These are phyloP conservation scores for Staurois parvus DNA, from an alignment of 2,797 vertebrate genomes.

Conservation along the genomic window DNA sequence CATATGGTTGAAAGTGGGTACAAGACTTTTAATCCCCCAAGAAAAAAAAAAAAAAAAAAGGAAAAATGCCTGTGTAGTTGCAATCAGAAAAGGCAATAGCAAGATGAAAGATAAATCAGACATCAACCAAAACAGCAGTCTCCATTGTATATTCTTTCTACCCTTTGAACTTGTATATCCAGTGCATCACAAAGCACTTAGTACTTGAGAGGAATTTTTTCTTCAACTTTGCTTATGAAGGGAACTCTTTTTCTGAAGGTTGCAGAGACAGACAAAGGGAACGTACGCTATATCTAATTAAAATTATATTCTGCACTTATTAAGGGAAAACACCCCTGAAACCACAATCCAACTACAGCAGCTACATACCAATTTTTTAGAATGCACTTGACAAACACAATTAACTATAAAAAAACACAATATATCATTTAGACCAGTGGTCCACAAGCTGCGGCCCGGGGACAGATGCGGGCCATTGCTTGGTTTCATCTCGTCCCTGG, in stretches of 20 bases:
- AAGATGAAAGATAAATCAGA: conserved; percentile 62
- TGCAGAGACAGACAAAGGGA: conserved; percentile 53
- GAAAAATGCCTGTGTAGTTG: conserved; percentile 37
- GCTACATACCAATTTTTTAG: no score
- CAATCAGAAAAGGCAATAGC: conserved; percentile 56
- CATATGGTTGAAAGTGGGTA: conserved; percentile 51
- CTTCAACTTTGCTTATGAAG: conserved; percentile 54
- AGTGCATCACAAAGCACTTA: conserved; percentile 9
- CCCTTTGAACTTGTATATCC: conserved; percentile 60
- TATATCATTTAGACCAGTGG: no score
- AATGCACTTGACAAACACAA: no score
- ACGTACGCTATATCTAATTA: not conserved
- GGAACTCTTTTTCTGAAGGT: conserved; percentile 46
- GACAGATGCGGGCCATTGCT: no score
- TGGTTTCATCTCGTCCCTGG: no score
- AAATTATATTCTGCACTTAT: no score
- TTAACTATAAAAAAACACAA: no score
- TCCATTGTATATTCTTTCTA: conserved; percentile 55
- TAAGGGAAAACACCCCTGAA: no score
- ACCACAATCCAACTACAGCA: no score
- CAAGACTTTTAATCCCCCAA: conserved; percentile 48
- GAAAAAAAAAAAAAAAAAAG: conserved; percentile 39
- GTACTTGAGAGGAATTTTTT: conserved; percentile 57
- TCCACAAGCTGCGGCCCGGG: no score
- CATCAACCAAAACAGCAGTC: conserved; percentile 62